Base-by-base conservation (phyloP, 1,140 invertebrate genomes). In the Hycleus cichorii region DNA sequence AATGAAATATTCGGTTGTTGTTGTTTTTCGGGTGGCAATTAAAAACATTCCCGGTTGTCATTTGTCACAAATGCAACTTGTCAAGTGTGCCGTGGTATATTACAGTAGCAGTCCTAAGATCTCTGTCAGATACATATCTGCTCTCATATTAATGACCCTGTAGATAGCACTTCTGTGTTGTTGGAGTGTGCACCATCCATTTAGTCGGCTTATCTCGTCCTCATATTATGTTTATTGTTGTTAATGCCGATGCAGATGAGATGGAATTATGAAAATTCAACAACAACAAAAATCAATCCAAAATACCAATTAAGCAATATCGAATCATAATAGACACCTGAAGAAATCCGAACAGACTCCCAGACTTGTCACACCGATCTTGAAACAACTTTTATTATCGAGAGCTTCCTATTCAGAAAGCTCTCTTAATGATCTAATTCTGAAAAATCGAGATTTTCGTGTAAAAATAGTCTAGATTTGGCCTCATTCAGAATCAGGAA, bases 81-180 rank as follows among this genome's bases (percentile, higher is more conserved):
- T 61, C 59, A 57, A 54, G 57, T 42, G 32, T 7, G 32, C 7
- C 7, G 32, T 32, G 32, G 32, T 32, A 32, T 32, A 32, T 47
- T 47, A 57, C 59, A 54, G 59, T 61, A 61, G 59, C 59, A 54
- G 54, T 32, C 55, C 49, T 61, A 51, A 61, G 54, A 48, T 51
- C 32, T 32, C 32, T 46, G 47, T 43, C 45, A 61, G 59, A 61
- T 61, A 57, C 53, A 52, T 61, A 61, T 61, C 59, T 61, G 48
- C 47, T 61, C 55, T 61, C 59, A 61, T 61, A 61, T 61, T 61
- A 61, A 61, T 61, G 59, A 57, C 53, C 39, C 27, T 57, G 46
- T 49, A 61, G 59, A 61, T 61, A 61, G 59, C 53, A 61, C 59
- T 61, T 57, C 42, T 61, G 58, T 59, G 58, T 59, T 49, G 38